A percentile compares a stretch with the other conserved stretches of the same genome.
Conservation (phyloP, 2,888 invertebrate species). For the Synanthedon myopaeformis region DNA sequence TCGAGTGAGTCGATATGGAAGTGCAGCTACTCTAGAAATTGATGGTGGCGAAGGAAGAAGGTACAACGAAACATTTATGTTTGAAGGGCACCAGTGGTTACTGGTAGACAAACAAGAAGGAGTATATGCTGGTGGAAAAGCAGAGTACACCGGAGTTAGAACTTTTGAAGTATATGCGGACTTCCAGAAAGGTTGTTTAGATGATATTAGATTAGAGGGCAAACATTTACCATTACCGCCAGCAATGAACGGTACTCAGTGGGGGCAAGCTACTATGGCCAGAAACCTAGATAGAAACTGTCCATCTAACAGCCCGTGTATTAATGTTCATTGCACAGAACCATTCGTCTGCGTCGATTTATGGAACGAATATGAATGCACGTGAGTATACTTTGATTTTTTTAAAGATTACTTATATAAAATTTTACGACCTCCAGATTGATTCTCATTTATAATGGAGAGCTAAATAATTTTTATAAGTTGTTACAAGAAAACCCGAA, state of each 20-base stretch:
- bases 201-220: conserved; percentile 86
- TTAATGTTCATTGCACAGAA: conserved; percentile 92
- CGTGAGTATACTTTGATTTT: conserved; percentile 75
- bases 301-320: conserved; percentile 94
- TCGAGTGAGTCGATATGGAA: conserved; percentile 90
- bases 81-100: conserved; percentile 92
- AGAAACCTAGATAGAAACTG: conserved; percentile 92
- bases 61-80: conserved; percentile 92
- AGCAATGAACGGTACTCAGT: conserved; percentile 94
- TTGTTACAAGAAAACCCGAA: too few species aligned
- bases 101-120: conserved; percentile 94
- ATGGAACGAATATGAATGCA: conserved; percentile 99
- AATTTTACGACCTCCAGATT: too few species aligned
- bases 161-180: conserved; percentile 96
- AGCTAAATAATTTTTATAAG: too few species aligned
- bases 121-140: conserved; percentile 95
- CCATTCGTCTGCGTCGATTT: conserved; percentile 96
- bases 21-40: conserved; percentile 90
- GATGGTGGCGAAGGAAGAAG: conserved; percentile 95
- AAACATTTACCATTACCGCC: conserved; percentile 95
- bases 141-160: conserved; percentile 92
- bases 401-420: background rate
- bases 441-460: too few species aligned
- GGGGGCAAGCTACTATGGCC: conserved; percentile 96
- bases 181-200: conserved; percentile 88